Conservation (phyloP, 2,888 invertebrate species). For the Xanthia icteritia region DNA sequence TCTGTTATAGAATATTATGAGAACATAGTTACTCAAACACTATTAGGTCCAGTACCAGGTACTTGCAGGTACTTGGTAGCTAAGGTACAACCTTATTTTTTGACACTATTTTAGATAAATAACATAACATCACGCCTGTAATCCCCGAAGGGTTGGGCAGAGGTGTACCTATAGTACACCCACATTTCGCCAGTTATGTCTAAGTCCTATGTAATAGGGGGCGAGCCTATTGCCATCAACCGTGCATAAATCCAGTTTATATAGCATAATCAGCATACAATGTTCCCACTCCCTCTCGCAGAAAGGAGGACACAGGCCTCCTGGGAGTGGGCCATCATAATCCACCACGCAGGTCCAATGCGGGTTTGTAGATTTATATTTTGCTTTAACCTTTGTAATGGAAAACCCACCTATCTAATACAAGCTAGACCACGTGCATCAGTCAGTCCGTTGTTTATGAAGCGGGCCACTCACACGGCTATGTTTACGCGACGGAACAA, state of each 20-base stretch:
- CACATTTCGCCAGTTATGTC: not conserved
- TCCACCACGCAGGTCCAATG: not conserved
- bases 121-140: not conserved
- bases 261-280: not conserved
- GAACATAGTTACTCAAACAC: not conserved
- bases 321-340: not conserved
- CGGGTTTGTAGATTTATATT: not conserved
- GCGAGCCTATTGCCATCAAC: not conserved
- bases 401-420: not conserved
- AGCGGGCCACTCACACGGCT: constrained; percentile 43
- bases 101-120: not conserved
- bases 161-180: not conserved
- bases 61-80: too few relatives aligned
- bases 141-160: not conserved
- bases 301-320: too few relatives aligned
- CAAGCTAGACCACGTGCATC: constrained; percentile 19
- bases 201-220: not conserved
- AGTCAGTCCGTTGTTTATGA: constrained; percentile 47
- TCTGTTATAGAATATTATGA: too few relatives aligned
- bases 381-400: not conserved
- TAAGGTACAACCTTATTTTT: not conserved
- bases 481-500: constrained; percentile 56
- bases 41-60: not conserved
- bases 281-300: too few relatives aligned
- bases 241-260: not conserved